phyloP scores from a whole-genome alignment of 2,113 vertebrate species.

The Beaufortia kweichowensis region DNA sequence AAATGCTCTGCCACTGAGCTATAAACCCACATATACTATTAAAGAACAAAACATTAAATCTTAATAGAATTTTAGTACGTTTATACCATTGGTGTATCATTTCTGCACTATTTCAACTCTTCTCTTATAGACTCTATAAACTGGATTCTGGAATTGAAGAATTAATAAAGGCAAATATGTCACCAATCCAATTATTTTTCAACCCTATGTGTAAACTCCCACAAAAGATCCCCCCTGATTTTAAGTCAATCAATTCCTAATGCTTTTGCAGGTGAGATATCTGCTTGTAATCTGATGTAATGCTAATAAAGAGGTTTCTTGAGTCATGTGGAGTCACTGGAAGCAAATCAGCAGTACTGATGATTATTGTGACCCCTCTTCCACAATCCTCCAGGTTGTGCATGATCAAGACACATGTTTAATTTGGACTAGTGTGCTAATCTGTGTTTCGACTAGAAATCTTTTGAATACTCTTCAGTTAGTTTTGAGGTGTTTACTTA shows the following conservation, averaged over 20 bases:
- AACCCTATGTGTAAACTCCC: background rate
- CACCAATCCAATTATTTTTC: background rate
- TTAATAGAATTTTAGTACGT: no score
- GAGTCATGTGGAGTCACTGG: background rate
- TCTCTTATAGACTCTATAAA: no score
- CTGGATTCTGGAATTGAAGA: no score
- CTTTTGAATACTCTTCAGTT: background rate
- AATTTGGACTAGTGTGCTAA: constrained; percentile 20
- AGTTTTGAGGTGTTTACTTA: constrained; percentile 5
- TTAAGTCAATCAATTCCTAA: constrained; percentile 2
- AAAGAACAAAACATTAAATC: no score
- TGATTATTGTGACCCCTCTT: constrained; percentile 7
- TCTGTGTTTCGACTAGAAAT: constrained; percentile 12
- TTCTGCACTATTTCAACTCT: no score
- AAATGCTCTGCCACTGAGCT: no score
- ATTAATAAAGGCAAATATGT: background rate
- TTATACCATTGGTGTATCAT: no score
- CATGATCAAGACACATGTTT: background rate
- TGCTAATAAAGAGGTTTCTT: constrained; percentile 24
- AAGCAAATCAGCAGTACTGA: background rate
- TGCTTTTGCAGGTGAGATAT: constrained; percentile 1
- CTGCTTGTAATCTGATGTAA: constrained; percentile 9
- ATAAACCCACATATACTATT: no score
- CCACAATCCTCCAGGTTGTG: background rate
- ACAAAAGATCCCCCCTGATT: background rate